These are phyloP conservation scores for Clunio marinus DNA, from an alignment of 2,888 invertebrate species.

Conservation along the genomic window DNA sequence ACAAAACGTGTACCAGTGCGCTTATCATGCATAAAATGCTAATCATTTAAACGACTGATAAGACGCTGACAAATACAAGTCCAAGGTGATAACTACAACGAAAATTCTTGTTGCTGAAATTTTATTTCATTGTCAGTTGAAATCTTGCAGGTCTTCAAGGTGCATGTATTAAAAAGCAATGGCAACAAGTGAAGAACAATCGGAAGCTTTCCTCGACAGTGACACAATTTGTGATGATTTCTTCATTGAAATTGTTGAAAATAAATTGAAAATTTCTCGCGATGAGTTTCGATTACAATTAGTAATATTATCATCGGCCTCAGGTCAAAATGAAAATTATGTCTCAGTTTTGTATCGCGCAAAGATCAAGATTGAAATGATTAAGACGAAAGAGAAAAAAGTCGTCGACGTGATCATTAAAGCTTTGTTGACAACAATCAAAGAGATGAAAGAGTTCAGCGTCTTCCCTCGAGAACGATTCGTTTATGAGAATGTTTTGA, in stretches of 20 bases:
- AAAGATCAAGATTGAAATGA: conserved; percentile 18
- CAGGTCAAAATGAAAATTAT: conserved; percentile 37
- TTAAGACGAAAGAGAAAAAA: neutral
- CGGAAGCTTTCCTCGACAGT: conserved; percentile 9
- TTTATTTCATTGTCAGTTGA: too few species aligned
- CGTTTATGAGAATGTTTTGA: conserved; percentile 17
- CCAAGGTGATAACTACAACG: too few species aligned
- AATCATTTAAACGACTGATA: too few species aligned
- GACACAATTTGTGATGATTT: conserved; percentile 26
- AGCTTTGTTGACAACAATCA: neutral
- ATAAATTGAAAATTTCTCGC: conserved; percentile 13
- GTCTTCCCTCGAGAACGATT: conserved; percentile 25
- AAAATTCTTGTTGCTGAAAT: too few species aligned
- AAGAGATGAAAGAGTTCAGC: conserved; percentile 6
- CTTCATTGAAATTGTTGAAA: conserved; percentile 31
- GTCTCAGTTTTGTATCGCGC: conserved; percentile 15
- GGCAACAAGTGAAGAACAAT: too few species aligned
- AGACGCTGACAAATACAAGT: too few species aligned
- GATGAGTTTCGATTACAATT: conserved; percentile 17
- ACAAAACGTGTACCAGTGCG: too few species aligned
- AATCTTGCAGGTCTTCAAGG: too few species aligned
- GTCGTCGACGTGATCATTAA: conserved; percentile 29
- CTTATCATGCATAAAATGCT: too few species aligned
- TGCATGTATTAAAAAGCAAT: too few species aligned
- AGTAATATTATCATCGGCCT: conserved; percentile 7